These are phyloP conservation scores for Bursaphelenchus mucronatus DNA, from an alignment of 1,140 invertebrate genomes.

Conservation along the genomic window DNA sequence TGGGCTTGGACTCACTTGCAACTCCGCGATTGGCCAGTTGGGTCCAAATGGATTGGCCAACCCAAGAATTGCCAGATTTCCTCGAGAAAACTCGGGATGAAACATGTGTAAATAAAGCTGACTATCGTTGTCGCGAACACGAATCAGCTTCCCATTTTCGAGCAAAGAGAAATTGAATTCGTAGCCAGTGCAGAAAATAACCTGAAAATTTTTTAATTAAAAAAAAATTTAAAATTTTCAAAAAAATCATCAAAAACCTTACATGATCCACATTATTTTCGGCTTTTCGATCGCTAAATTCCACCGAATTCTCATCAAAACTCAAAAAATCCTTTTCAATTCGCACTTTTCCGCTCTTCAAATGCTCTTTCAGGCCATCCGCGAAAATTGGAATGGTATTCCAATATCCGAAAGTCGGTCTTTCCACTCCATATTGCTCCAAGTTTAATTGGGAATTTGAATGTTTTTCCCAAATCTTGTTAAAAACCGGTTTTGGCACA, in stretches of 20 bases:
- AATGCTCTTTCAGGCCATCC: conserved; percentile 3
- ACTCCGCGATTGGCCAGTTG: conserved; percentile 14
- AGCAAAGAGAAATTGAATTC: conserved; percentile 19
- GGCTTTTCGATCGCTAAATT: conserved; percentile 3
- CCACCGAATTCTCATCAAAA: conserved; percentile 10
- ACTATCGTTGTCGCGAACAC: conserved; percentile 17
- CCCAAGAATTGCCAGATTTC: conserved; percentile 15
- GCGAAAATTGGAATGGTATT: conserved; percentile 6
- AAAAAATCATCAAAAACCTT: neutral
- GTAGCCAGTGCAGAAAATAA: conserved; percentile 25
- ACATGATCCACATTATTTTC: conserved; percentile 7
- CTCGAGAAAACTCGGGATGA: conserved; percentile 1
- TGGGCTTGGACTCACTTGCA: neutral
- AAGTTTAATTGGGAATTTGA: too few species aligned
- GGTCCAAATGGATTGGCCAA: conserved; percentile 21
- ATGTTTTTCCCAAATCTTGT: too few species aligned
- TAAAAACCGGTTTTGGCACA: too few species aligned
- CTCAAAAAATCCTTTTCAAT: conserved; percentile 11
- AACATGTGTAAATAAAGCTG: conserved; percentile 24
- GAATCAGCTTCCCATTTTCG: conserved; percentile 19
- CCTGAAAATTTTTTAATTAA: conserved; percentile 4
- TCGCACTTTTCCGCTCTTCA: neutral
- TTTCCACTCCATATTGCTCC: too few species aligned
- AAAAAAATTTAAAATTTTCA: too few species aligned
- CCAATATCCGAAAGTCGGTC: neutral